Conservation (phyloP, 2,888 invertebrate species). For the Catocala nupta region DNA sequence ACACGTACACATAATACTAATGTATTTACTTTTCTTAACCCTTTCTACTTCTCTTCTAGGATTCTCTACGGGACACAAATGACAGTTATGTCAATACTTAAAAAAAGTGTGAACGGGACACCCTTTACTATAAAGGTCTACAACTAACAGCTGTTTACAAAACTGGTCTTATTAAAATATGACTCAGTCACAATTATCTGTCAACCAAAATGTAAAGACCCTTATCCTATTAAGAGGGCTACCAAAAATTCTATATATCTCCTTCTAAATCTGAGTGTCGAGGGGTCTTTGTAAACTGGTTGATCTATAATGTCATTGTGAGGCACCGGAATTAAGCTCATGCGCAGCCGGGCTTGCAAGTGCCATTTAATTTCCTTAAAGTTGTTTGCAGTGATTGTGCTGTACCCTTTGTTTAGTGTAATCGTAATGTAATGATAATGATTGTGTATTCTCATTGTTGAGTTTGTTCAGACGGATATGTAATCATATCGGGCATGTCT, state of each 20-base stretch:
- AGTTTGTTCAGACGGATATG: conserved; percentile 11
- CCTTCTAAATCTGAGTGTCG: conserved; percentile 17
- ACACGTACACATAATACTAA: background rate
- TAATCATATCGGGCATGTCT: conserved; percentile 13
- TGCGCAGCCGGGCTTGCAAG: conserved; percentile 34
- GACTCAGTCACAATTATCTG: conserved; percentile 27
- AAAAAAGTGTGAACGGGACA: conserved; percentile 6
- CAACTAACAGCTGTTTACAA: conserved; percentile 26
- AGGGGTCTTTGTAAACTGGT: conserved; percentile 31
- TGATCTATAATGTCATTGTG: conserved; percentile 36
- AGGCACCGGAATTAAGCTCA: conserved; percentile 30
- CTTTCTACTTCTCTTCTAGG: background rate
- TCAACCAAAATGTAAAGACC: conserved; percentile 23
- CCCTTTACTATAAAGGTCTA: conserved; percentile 20
- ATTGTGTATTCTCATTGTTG: conserved; percentile 20
- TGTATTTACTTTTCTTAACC: background rate
- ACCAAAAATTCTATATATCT: conserved; percentile 8
- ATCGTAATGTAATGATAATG: conserved; percentile 23
- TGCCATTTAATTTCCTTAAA: conserved; percentile 40
- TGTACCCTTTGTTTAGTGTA: conserved; percentile 29
- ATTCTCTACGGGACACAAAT: background rate
- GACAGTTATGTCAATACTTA: background rate
- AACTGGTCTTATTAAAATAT: conserved; percentile 33
- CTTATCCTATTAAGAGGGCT: conserved; percentile 14
- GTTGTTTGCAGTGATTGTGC: conserved; percentile 30